phyloP scores from a whole-genome alignment of 2,113 vertebrate species.

The Atlantisia rogersi region DNA sequence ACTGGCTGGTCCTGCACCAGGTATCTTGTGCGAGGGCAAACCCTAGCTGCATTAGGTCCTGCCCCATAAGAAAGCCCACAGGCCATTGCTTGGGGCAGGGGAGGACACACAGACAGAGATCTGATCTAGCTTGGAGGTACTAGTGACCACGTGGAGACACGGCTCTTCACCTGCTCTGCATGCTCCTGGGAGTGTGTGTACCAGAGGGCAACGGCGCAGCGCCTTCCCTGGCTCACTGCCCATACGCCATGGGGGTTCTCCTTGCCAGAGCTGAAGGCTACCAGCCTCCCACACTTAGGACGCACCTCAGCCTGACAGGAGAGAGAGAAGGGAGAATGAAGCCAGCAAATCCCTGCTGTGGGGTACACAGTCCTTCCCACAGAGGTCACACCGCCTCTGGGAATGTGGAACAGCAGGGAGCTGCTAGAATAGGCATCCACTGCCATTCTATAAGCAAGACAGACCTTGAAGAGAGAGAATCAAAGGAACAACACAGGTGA shows the following conservation, averaged over 20 bases:
- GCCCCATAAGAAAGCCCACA: background rate
- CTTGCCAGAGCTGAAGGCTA: slow-evolving; percentile 91
- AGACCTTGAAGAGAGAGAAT: background rate
- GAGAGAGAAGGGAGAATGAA: background rate
- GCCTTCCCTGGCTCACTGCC: slow-evolving; percentile 85
- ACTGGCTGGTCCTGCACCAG: background rate
- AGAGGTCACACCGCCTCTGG: background rate
- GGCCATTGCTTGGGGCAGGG: background rate
- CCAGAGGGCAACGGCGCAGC: slow-evolving; percentile 92
- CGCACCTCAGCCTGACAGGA: slow-evolving; percentile 83
- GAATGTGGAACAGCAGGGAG: fast-evolving
- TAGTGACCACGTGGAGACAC: too few species aligned
- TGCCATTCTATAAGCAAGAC: background rate
- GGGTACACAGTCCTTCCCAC: background rate
- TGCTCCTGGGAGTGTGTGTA: slow-evolving; percentile 89
- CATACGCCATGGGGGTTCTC: slow-evolving; percentile 93
- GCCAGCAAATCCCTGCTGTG: background rate
- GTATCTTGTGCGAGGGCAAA: background rate
- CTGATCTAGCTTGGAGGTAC: background rate
- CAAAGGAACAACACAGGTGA: background rate
- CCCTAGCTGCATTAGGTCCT: background rate
- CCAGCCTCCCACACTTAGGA: slow-evolving; percentile 90
- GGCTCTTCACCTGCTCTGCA: slow-evolving; percentile 86
- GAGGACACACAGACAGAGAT: background rate
- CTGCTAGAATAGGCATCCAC: background rate